Conservation (phyloP, 2,113 vertebrate species). For the Crocuta crocuta region DNA sequence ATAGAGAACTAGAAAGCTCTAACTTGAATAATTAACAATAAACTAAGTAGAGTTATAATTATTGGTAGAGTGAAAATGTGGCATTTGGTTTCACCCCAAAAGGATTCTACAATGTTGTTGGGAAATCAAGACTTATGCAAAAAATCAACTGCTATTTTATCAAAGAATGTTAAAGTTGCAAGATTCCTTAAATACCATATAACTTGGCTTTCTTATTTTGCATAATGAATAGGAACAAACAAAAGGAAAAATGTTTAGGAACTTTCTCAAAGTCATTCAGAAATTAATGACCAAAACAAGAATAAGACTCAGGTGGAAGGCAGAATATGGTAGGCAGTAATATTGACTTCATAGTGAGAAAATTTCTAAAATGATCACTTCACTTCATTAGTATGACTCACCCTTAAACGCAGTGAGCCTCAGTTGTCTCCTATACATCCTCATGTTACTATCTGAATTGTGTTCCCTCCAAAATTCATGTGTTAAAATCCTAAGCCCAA, state of each 20-base stretch:
- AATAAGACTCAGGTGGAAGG: neutral
- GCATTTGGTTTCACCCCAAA: neutral
- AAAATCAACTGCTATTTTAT: neutral
- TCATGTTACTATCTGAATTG: neutral
- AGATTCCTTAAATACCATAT: neutral
- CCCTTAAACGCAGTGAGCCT: neutral
- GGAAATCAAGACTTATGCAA: neutral
- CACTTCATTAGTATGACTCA: neutral
- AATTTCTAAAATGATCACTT: neutral
- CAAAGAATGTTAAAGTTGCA: neutral
- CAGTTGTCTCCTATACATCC: neutral
- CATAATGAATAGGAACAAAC: neutral
- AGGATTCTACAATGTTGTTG: neutral
- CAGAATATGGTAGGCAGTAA: neutral
- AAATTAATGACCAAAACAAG: neutral
- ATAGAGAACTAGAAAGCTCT: neutral
- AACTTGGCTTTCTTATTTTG: neutral
- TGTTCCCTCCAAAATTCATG: neutral
- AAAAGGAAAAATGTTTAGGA: neutral
- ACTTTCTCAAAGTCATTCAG: neutral
- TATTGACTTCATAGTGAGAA: neutral
- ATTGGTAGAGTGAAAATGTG: neutral
- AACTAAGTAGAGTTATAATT: neutral
- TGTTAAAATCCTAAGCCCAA: neutral
- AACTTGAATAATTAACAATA: constrained; percentile 9